phyloP scores from a whole-genome alignment of 1,140 invertebrate species.

The Drosophila ohnishii region DNA sequence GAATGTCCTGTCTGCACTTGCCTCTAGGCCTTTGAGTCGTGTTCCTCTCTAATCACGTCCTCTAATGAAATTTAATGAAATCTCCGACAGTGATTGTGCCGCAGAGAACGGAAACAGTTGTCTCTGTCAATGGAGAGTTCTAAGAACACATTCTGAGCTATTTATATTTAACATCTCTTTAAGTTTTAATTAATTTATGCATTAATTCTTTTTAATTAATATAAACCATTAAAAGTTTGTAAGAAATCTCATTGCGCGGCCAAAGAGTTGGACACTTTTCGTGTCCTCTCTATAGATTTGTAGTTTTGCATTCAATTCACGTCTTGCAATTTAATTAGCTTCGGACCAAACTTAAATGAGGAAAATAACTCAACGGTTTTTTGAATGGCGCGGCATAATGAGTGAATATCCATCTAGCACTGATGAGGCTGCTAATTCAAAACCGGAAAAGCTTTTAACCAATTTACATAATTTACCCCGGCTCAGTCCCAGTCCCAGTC shows the following conservation, averaged over 20 bases:
- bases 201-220: not conserved
- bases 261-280: constrained; percentile 1
- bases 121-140: not conserved
- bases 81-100: constrained; percentile 41
- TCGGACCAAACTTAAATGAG: constrained; percentile 42
- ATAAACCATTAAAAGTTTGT: not conserved
- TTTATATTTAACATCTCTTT: not conserved
- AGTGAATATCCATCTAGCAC: constrained; percentile 46
- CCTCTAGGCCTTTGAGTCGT: constrained; percentile 58
- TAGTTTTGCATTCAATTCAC: constrained; percentile 21
- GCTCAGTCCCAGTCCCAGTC: constrained; percentile 28
- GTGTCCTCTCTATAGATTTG: constrained; percentile 8
- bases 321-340: constrained; percentile 46
- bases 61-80: constrained; percentile 67
- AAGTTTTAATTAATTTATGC: not conserved
- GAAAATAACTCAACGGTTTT: constrained; percentile 45
- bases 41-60: constrained; percentile 58
- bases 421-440: constrained; percentile 81
- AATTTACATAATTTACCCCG: constrained; percentile 78
- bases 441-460: constrained; percentile 81
- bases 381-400: constrained; percentile 60
- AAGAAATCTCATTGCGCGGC: not conserved
- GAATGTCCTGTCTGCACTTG: constrained; percentile 64
- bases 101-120: constrained; percentile 1
- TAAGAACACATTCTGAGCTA: not conserved